Evolutionary conservation across 2,888 invertebrate species (phyloP).

Genomic region (Pseudococcus viburni): DNA sequence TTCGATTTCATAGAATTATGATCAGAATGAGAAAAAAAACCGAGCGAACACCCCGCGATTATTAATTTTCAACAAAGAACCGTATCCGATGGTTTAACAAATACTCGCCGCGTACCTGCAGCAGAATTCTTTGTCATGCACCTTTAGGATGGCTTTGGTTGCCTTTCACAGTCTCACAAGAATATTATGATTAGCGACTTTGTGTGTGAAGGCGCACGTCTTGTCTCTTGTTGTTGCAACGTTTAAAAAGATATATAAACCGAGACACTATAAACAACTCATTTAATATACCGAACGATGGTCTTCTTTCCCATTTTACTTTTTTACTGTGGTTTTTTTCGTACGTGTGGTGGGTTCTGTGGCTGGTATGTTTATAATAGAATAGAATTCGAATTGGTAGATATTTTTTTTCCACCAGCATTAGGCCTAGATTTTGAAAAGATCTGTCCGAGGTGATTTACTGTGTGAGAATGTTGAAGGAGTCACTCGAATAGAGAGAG

Average conservation of each 20-base stretch:
- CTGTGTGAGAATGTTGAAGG: background rate
- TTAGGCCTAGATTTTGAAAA: background rate
- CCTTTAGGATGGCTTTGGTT: background rate
- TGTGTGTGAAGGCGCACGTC: constrained; percentile 25
- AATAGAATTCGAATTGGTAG: background rate
- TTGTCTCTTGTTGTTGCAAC: background rate
- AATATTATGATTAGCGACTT: constrained; percentile 35
- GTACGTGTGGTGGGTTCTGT: background rate
- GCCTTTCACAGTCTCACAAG: background rate
- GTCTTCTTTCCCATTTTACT: background rate
- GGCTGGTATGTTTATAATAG: background rate
- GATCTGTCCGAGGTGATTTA: background rate
- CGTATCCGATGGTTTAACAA: constrained; percentile 17
- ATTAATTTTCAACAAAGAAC: constrained; percentile 23
- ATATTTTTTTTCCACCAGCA: background rate
- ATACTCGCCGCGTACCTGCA: background rate
- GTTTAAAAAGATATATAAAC: background rate
- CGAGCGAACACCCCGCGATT: background rate
- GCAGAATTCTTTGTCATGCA: background rate
- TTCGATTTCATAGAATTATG: background rate
- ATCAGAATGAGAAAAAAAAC: background rate
- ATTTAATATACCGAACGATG: constrained; percentile 1
- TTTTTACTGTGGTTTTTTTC: background rate
- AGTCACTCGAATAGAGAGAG: background rate
- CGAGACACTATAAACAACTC: background rate